Evolutionary conservation across 1,140 invertebrate genomes (phyloP), one percentile per base, ranked within the genome.

Genomic region (Popillia japonica): DNA sequence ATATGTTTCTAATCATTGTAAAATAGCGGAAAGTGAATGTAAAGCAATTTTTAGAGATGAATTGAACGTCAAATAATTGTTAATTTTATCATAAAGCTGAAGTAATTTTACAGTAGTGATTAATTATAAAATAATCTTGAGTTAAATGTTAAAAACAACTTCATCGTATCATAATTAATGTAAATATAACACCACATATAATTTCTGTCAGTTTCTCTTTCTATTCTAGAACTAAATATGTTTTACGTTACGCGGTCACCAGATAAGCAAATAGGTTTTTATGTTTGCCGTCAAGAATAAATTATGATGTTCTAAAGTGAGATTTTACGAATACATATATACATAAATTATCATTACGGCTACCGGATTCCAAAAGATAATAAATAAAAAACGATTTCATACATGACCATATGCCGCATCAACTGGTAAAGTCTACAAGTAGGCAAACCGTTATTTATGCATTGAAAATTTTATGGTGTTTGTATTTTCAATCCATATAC

Each of bases 11-110:
- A 55, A 55, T 55, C 2, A 55, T 55, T 9, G 42, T 55, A 55
- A n/a, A 7, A 55, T 17, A 17, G 48, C 48, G 48, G 48, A 55
- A 55, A 55, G 48, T 55, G 48, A 55, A 55, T 55, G 48, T 55
- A 55, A 55, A 55, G 3, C 6, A 55, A 6, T 17, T 14, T 3
- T 55, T 55, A 14, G 6, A 55, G 48, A 55, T 55, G n/a, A 55
- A 55, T 55, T 17, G 14, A 14, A 55, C 7, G 48, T 55, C 6
- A 6, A 55, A n/a, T 14, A n/a, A 55, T 55, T 6, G 17, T 0
- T 55, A 17, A 55, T 34, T 34, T 34, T 34, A 4, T 4, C 27
- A 34, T 4, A 34, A 34, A 34, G 27, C 4, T 34, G 4, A 34
- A 34, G 27, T 34, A 34, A 34, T 34, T 34, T 4, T 34, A 34